Evolutionary conservation across 2,888 invertebrate genomes (phyloP).

Genomic region (Dryomyza anilis): DNA sequence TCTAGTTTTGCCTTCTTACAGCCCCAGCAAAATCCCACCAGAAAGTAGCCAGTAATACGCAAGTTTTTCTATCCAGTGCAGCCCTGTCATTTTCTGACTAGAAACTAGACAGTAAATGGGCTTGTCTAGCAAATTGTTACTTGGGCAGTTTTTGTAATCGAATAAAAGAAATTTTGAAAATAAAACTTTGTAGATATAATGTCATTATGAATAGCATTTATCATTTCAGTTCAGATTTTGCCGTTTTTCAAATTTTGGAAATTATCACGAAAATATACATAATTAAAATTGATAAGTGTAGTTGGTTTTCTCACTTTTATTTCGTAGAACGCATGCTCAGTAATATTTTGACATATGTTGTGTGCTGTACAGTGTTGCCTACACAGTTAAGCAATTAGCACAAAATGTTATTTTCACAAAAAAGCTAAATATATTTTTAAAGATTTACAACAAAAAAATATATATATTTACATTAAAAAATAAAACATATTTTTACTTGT

Average conservation of each 20-base stretch:
- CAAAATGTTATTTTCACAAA: background rate
- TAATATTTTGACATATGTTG: background rate
- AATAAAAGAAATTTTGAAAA: no score
- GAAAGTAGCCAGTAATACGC: no score
- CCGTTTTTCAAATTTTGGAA: background rate
- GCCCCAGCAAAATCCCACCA: no score
- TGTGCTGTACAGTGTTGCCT: no score
- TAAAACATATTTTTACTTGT: background rate
- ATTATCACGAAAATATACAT: background rate
- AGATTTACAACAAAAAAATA: background rate
- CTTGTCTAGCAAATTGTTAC: no score
- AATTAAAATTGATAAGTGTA: background rate
- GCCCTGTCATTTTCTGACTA: no score
- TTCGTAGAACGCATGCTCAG: conserved; percentile 15
- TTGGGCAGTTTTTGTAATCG: no score
- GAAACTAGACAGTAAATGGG: no score
- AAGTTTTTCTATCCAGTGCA: no score
- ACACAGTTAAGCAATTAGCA: conserved; percentile 5
- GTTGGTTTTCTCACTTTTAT: background rate
- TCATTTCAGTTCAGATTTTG: background rate
- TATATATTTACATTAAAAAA: background rate
- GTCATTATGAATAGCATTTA: background rate
- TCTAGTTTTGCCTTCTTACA: no score
- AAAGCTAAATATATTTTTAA: background rate
- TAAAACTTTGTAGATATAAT: conserved; percentile 39